These are phyloP conservation scores for Sigmodon hispidus DNA, from an alignment of 2,113 vertebrate genomes.

Conservation along the genomic window DNA sequence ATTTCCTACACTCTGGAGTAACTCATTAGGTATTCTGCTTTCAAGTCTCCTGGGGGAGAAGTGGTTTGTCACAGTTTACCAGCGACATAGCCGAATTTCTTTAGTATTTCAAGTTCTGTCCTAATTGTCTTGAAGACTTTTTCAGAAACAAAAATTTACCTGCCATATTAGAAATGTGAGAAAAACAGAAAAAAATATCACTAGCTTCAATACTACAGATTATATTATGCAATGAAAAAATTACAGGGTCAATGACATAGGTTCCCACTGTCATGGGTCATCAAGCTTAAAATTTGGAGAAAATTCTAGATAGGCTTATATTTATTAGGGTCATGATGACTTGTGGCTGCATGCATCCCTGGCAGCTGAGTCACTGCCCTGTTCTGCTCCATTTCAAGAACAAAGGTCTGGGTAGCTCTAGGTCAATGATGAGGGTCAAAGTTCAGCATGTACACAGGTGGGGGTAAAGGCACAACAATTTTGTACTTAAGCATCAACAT, in stretches of 20 bases:
- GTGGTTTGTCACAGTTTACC: slow-evolving; percentile 27
- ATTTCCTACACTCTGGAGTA: not conserved
- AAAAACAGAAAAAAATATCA: not conserved
- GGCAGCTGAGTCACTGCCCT: not conserved
- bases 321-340: not conserved
- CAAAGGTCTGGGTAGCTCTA: not conserved
- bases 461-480: not conserved
- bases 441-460: not conserved
- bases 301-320: not conserved
- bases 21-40: not conserved
- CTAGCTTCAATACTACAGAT: not conserved
- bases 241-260: not conserved
- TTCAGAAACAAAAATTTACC: slow-evolving; percentile 51
- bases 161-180: slow-evolving; percentile 20
- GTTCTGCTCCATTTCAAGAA: slow-evolving; percentile 9
- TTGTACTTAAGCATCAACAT: not conserved
- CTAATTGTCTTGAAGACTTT: slow-evolving; percentile 27
- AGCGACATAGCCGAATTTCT: slow-evolving; percentile 2
- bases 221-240: not conserved
- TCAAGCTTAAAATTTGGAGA: not conserved
- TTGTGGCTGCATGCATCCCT: not conserved
- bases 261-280: not conserved
- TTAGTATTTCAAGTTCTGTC: slow-evolving; percentile 26
- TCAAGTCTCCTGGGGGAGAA: not conserved
- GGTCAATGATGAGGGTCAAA: not conserved